These are phyloP conservation scores for Gambelia wislizenii DNA, from an alignment of 2,797 vertebrate species.

Conservation along the genomic window DNA sequence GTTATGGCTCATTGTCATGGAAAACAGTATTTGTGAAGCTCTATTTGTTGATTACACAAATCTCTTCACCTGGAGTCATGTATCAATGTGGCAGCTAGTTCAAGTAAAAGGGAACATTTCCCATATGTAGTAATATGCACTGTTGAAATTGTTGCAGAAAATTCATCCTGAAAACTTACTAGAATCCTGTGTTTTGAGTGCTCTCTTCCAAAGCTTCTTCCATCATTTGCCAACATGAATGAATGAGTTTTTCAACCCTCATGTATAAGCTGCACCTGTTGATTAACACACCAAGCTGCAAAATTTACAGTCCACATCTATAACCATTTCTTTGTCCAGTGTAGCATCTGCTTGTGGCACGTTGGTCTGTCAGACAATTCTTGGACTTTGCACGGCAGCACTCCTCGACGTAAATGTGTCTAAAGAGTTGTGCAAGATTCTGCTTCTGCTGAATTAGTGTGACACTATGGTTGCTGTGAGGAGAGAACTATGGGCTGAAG, in stretches of 20 bases:
- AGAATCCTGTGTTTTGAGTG: background rate
- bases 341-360: background rate
- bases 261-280: background rate
- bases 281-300: background rate
- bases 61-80: background rate
- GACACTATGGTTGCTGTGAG: no score
- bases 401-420: background rate
- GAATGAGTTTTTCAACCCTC: background rate
- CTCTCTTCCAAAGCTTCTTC: background rate
- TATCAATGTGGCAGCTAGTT: background rate
- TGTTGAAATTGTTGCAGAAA: background rate
- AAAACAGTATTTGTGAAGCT: background rate
- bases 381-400: background rate
- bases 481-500: background rate
- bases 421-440: background rate
- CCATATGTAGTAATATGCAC: no score
- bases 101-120: background rate
- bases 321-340: background rate
- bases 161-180: background rate
- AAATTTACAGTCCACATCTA: background rate
- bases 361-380: background rate
- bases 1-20: background rate
- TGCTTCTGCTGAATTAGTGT: no score
- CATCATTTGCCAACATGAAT: background rate
- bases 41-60: conserved; percentile 1